Base-by-base conservation (phyloP, 2,113 vertebrate genomes). In the Xenopus borealis region DNA sequence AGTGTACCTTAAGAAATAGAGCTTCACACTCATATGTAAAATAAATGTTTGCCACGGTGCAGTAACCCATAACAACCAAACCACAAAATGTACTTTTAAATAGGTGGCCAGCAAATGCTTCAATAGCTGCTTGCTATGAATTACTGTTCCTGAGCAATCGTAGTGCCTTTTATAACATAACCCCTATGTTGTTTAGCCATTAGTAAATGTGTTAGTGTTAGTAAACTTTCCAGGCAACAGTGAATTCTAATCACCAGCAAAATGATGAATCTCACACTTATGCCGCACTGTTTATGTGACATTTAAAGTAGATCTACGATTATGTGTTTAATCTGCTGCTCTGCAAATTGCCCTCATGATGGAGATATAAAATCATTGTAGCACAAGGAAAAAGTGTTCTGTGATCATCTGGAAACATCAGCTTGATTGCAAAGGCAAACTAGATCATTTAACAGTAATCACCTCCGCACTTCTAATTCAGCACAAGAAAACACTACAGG, bases 381-480 rank as follows among this genome's bases (percentile, higher is more conserved):
- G 66, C 46, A 69, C 57, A 69, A 52, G 66, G n/a, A 69, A 62
- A 16, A 20, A 69, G 65, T 63, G 17, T 44, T 62, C 66, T 55
- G 63, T 69, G 73, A 69, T 75, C 68, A 62, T 75, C 57, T 69
- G 45, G 27, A 68, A 75, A 62, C 73, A 75, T 69, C 67, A 47
- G 69, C 66, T 75, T 75, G 73, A 75, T 75, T 75, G 66, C 66
- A 62, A 69, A 62, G 73, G 73, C 66, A 75, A 61, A 69, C 72
- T 62, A 69, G 66, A 62, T 50, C 65, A 69, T 75, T 75, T 69
- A 75, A 62, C 73, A 69, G 73, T 75, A 75, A 75, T 75, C 73
- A 75, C 73, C 66, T 67, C 65, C 62, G 66, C 67, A 62, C 66
- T 75, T 62, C 46, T 44, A 40, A 75, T 75, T 52, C 66, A 30